Conservation (phyloP, 2,888 invertebrate genomes). For the Tetragnatha montana region DNA sequence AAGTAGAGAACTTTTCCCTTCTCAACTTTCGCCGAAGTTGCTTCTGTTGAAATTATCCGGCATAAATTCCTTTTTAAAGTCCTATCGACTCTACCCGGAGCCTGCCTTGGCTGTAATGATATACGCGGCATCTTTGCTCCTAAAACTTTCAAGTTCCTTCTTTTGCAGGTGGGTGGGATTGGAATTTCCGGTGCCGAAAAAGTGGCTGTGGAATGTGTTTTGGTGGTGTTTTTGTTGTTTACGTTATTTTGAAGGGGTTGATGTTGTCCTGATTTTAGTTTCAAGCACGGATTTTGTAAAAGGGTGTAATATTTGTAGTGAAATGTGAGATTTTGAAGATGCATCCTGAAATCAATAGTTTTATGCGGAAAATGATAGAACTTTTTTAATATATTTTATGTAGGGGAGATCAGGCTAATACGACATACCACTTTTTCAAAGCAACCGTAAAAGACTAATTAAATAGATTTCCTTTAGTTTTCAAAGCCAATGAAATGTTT, state of each 20-base stretch:
- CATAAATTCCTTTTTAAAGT: conserved; percentile 60
- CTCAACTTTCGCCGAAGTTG: conserved; percentile 28
- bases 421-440: too few relatives aligned
- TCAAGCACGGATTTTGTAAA: too few relatives aligned
- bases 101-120: conserved; percentile 32
- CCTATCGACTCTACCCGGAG: conserved; percentile 29
- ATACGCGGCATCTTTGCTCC: conserved; percentile 29
- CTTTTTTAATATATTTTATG: too few relatives aligned
- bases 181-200: not conserved
- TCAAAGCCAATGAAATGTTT: too few relatives aligned
- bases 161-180: conserved; percentile 17
- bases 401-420: too few relatives aligned
- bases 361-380: too few relatives aligned
- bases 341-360: too few relatives aligned
- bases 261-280: too few relatives aligned
- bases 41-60: conserved; percentile 47
- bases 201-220: not conserved
- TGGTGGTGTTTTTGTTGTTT: not conserved
- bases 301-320: too few relatives aligned
- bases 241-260: not conserved
- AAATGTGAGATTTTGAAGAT: too few relatives aligned
- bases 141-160: conserved; percentile 34
- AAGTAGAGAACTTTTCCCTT: conserved; percentile 26
- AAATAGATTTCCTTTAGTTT: too few relatives aligned
- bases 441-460: too few relatives aligned